Evolutionary conservation across 2,113 vertebrate genomes (phyloP).

Genomic region (Dasyprocta punctata): DNA sequence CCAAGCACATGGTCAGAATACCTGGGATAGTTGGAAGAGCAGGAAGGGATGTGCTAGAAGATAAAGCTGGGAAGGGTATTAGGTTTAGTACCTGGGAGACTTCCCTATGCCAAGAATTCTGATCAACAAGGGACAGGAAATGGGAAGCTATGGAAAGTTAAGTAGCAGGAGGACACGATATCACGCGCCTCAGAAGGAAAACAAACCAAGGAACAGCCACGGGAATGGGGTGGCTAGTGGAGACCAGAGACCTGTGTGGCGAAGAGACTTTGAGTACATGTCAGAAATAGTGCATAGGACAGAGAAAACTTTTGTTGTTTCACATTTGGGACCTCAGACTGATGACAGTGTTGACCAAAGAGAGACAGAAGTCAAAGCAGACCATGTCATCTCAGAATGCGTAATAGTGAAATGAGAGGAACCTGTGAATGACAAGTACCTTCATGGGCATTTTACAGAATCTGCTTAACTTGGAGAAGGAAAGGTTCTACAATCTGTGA

Average conservation of each 20-base stretch:
- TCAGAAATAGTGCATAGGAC: not conserved
- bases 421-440: not conserved
- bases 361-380: not conserved
- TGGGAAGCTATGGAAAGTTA: not conserved
- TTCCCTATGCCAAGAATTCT: not conserved
- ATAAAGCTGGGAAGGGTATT: fast-evolving
- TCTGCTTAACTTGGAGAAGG: not conserved
- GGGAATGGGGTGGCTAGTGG: fast-evolving
- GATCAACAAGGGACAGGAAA: fast-evolving
- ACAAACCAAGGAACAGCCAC: not conserved
- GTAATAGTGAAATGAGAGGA: not conserved
- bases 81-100: not conserved
- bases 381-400: not conserved
- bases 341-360: not conserved
- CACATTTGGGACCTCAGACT: not conserved
- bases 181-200: not conserved
- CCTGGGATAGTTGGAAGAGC: not conserved
- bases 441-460: not conserved
- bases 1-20: not conserved
- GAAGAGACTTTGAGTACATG: not conserved
- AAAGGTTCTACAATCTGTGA: not conserved
- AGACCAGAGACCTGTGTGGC: not conserved
- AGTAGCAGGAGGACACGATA: not conserved
- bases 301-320: not conserved
- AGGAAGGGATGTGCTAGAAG: not conserved